These are phyloP conservation scores for Aulostomus chinensis DNA, from an alignment of 2,797 vertebrate species.

Conservation along the genomic window DNA sequence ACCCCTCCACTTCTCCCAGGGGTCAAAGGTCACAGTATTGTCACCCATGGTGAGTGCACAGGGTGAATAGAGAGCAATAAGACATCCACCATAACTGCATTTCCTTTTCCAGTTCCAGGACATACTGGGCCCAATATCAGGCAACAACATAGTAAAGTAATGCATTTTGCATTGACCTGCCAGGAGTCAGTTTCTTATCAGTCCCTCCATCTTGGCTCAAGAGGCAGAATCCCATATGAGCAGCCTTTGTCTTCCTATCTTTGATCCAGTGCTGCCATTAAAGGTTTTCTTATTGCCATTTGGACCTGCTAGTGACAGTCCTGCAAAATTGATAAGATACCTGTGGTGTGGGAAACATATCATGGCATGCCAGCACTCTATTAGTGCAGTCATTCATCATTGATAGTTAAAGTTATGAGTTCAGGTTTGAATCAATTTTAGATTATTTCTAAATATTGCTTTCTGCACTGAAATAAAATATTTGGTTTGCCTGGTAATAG, in stretches of 20 bases:
- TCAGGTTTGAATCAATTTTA: constrained; percentile 14
- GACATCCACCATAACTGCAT: constrained; percentile 37
- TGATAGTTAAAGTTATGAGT: constrained; percentile 8
- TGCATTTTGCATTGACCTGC: constrained; percentile 67
- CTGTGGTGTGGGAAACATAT: constrained; percentile 30
- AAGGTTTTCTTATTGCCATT: constrained; percentile 53
- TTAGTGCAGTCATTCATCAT: constrained; percentile 33
- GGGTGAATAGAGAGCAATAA: constrained; percentile 49
- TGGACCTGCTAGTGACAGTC: constrained; percentile 47
- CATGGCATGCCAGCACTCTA: constrained; percentile 12
- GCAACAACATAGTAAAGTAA: constrained; percentile 42
- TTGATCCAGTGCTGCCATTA: constrained; percentile 52
- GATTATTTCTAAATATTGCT: not conserved
- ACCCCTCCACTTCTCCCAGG: not conserved
- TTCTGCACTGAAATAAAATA: not conserved
- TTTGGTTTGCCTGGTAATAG: not conserved
- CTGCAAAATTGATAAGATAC: constrained; percentile 58
- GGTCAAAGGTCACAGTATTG: constrained; percentile 49
- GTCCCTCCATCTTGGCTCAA: constrained; percentile 34
- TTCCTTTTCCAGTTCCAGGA: constrained; percentile 38
- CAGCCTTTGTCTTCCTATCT: constrained; percentile 33
- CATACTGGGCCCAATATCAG: constrained; percentile 48
- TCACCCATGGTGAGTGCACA: constrained; percentile 19
- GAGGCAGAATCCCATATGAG: constrained; percentile 44
- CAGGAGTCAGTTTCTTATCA: constrained; percentile 47